These are phyloP conservation scores for Ceratosolen fusciceps DNA, from an alignment of 1,140 invertebrate genomes.

Conservation along the genomic window DNA sequence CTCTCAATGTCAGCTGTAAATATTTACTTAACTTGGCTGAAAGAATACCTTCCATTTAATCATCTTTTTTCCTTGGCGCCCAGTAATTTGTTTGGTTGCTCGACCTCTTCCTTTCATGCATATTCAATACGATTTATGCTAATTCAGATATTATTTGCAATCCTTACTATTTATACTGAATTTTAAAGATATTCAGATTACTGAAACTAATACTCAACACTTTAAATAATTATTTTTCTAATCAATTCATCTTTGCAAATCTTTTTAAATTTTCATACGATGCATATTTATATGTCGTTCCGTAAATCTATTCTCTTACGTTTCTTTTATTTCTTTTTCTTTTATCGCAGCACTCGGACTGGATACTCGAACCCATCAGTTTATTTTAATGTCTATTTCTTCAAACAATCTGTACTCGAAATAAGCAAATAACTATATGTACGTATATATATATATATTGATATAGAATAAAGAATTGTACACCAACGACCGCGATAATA, in stretches of 20 bases:
- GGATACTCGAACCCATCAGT: neutral
- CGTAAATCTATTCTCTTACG: neutral
- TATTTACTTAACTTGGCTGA: neutral
- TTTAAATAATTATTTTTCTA: neutral
- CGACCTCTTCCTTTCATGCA: neutral
- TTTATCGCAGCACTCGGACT: neutral
- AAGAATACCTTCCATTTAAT: neutral
- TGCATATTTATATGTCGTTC: neutral
- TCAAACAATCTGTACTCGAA: neutral
- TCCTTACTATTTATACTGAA: neutral
- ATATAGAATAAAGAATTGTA: neutral
- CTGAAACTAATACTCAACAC: neutral
- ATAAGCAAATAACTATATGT: neutral
- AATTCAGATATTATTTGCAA: neutral
- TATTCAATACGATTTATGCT: neutral
- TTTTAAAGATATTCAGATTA: neutral
- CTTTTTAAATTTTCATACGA: neutral
- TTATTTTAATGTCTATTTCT: no score
- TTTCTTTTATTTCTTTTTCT: neutral
- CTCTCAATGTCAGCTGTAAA: neutral
- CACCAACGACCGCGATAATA: neutral
- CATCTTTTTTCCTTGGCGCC: neutral
- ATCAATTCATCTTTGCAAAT: neutral
- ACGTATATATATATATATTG: neutral
- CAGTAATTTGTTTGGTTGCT: neutral